Conservation (phyloP, 2,797 vertebrate species). For the Urocyon cinereoargenteus region DNA sequence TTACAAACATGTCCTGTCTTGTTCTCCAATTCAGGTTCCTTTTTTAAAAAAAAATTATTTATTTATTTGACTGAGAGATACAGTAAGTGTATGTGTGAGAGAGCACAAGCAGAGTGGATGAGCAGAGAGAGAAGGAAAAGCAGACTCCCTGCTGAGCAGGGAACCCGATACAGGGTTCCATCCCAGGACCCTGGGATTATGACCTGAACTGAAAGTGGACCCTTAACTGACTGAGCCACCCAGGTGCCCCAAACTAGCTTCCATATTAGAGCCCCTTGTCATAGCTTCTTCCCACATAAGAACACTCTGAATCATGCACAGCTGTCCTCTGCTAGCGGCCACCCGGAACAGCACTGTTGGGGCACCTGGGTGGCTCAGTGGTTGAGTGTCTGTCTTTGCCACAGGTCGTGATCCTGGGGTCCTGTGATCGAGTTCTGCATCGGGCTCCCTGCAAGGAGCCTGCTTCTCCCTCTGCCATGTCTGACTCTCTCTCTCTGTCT, state of each 20-base stretch:
- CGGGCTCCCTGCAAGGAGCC: no score
- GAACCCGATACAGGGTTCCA: no score
- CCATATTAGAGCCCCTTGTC: neutral
- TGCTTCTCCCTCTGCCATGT: no score
- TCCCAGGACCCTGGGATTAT: neutral
- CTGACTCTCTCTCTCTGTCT: no score
- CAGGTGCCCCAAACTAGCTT: neutral
- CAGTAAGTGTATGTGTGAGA: neutral
- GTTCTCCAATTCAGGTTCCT: neutral
- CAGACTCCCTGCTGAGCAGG: neutral
- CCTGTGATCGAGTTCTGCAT: no score
- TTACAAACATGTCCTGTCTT: constrained; percentile 13
- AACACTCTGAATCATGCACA: neutral
- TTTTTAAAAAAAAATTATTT: neutral
- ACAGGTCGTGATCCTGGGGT: no score
- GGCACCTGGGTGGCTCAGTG: no score
- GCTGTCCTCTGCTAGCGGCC: neutral
- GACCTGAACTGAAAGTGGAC: neutral
- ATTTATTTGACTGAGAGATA: neutral
- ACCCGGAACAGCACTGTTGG: neutral
- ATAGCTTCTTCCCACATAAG: neutral
- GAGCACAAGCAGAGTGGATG: neutral
- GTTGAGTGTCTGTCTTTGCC: no score
- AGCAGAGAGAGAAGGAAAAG: neutral
- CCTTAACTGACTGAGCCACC: neutral